Base-by-base conservation (phyloP, 2,888 invertebrate species). In the Xanthorhoe designata region DNA sequence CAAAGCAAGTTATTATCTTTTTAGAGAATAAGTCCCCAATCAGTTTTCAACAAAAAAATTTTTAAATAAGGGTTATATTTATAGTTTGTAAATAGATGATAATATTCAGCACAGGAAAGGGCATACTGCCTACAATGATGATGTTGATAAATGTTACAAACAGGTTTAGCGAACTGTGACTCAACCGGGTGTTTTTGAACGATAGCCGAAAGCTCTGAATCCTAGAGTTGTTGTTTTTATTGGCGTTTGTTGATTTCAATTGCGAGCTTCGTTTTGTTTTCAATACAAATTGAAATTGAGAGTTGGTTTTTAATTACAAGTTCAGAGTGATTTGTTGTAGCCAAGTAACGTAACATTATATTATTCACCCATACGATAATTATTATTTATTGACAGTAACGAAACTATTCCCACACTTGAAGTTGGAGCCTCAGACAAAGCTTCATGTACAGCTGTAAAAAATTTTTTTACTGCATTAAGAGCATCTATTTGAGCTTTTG, bases 171-270 rank as follows among this genome's bases (percentile, higher is more conserved):
- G 5, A 17, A 15, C 47, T 47, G 47, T 47, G 6, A 17, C 7
- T 42, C 38, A 47, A 57, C 51, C 42, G 24, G 15, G 45, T 29
- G 32, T 24, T 32, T 53, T 53, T 17, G 7, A 15, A 35, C 15
- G 53, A 32, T 53, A 53, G 35, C 35, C 38, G n/a, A 53, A 24
- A 51, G 51, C 51, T n/a, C n/a, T 24, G 24, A 24, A 19, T 24
- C 47, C 47, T 17, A 17, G 45, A 51, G 19, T 29, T 10, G n/a
- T 10, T 58, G 32, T 49, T 58, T 42, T 58, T 49, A 29, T 35
- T 50, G 15, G 45, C 45, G 45, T 47, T 55, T 45, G 57, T 17
- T 57, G 15, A 32, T 57, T 57, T 29, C 47, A 9, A 9, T 45
- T 15, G 4, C 24, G 15, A 47, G 45, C n/a, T 45, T 42, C 13